Base-by-base conservation (phyloP, 2,888 invertebrate genomes). In the Hirtodrosophila alboralis region DNA sequence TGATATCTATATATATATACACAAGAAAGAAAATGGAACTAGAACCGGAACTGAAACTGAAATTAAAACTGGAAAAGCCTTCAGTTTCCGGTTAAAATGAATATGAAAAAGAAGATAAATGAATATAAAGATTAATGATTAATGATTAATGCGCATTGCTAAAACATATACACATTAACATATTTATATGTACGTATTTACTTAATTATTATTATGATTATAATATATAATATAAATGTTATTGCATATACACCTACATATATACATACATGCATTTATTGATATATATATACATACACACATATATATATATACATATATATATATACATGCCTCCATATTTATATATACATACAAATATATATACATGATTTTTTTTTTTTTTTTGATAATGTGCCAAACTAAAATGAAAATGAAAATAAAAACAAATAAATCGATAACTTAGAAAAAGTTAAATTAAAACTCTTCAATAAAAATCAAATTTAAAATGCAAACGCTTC, bases 171-270 rank as follows among this genome's bases (percentile, higher is more conserved):
- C 66, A 80, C 68, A 68, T 57, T 75, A 74, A 72, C 64, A 80
- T 63, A 80, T 79, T 83, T 68, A 77, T 65, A 73, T 64, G 86
- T 71, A 75, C 75, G 53, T 69, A 68, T 61, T 73, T 73, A 73
- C 62, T 87, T 88, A 77, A 70, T 78, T 69, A 80, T 74, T 75
- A 68, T 79, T 51, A 84, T 84, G n/a, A n/a, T n/a, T n/a, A n/a
- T n/a, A n/a, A n/a, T n/a, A n/a, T 84, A 83, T 53, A 58, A 78
- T 84, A 76, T 78, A 59, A 84, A 79, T 79, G 79, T 79, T 85
- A 84, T 84, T 80, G 84, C 84, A 85, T 79, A 84, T 85, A 76
- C 77, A 80, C 66, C 38, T 41, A 67, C 26, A 67, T 44, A 60
- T 61, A 59, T 38, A 67, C 62, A 72, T 52, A 18, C 1, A 23